These are phyloP conservation scores for Neotoma lepida DNA, from an alignment of 2,113 vertebrate genomes.

Conservation along the genomic window DNA sequence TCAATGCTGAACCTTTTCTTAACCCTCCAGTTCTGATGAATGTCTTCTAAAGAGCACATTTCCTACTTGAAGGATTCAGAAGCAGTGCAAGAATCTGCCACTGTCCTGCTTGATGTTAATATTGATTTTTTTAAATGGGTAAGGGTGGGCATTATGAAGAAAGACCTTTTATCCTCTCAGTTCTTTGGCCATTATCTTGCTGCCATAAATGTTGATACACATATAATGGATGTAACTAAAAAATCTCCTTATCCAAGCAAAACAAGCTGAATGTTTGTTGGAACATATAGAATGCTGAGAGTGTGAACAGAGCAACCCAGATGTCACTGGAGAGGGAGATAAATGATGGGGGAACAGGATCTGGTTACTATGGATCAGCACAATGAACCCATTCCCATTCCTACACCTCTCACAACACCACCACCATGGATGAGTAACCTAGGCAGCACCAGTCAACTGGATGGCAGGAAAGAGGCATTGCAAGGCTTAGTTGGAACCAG, in stretches of 20 bases:
- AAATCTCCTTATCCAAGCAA: conserved; percentile 89
- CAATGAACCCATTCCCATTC: conserved; percentile 90
- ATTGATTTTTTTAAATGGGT: conserved; percentile 83
- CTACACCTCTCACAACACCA: conserved; percentile 88
- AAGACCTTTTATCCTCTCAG: conserved; percentile 87
- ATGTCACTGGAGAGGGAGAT: conserved; percentile 87
- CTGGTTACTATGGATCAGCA: conserved; percentile 88
- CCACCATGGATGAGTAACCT: conserved; percentile 89
- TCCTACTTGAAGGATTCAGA: conserved; percentile 73
- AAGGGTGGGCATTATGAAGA: conserved; percentile 83
- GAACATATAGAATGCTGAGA: conserved; percentile 89
- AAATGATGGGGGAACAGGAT: conserved; percentile 89
- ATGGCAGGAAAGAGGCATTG: conserved; percentile 81
- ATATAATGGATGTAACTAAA: conserved; percentile 89
- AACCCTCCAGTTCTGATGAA: background rate
- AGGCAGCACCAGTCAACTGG: conserved; percentile 90
- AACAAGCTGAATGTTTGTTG: conserved; percentile 89
- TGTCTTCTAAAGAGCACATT: conserved; percentile 55
- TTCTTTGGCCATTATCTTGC: conserved; percentile 89
- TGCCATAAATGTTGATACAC: conserved; percentile 90
- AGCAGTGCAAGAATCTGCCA: conserved; percentile 72
- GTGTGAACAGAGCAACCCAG: conserved; percentile 88
- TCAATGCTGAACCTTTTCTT: background rate
- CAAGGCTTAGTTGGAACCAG: conserved; percentile 74
- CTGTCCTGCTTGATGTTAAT: conserved; percentile 85